A percentile compares a stretch with the other conserved stretches of the same genome.
These are phyloP conservation scores for Phanerotoma sp. DNA, from an alignment of 2,888 invertebrate species.

Conservation along the genomic window DNA sequence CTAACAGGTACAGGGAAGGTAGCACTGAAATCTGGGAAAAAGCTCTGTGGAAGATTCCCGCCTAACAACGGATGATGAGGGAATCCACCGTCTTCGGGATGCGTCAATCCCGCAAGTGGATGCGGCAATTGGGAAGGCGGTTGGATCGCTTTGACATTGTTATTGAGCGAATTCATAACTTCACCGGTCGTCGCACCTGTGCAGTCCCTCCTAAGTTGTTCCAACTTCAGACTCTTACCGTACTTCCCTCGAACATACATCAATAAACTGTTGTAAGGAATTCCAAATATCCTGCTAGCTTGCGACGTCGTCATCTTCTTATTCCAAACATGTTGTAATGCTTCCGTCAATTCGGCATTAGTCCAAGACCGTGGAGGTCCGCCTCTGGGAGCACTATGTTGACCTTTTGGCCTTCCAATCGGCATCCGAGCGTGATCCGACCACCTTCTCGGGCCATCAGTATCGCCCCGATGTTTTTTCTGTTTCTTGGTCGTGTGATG, in stretches of 20 bases:
- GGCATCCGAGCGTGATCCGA: conserved; percentile 54
- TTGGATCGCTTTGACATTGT: conserved; percentile 62
- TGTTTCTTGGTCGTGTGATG: conserved; percentile 45
- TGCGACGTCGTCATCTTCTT: conserved; percentile 94
- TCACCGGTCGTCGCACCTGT: conserved; percentile 77
- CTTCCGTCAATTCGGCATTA: conserved; percentile 87
- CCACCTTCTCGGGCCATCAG: conserved; percentile 47
- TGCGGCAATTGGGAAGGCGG: conserved; percentile 46
- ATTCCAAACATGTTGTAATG: conserved; percentile 92
- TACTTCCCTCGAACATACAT: conserved; percentile 94
- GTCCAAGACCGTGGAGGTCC: conserved; percentile 92
- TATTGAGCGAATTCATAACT: conserved; percentile 60
- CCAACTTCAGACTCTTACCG: conserved; percentile 87
- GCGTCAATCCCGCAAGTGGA: conserved; percentile 43
- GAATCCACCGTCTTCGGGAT: conserved; percentile 46
- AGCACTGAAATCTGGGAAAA: conserved; percentile 79
- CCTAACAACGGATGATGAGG: conserved; percentile 50
- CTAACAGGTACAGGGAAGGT: conserved; percentile 82
- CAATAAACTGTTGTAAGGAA: conserved; percentile 88
- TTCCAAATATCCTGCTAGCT: conserved; percentile 86
- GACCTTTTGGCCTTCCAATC: conserved; percentile 85
- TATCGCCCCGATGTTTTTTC: conserved; percentile 47
- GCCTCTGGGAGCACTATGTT: conserved; percentile 87
- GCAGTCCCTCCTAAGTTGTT: conserved; percentile 85
- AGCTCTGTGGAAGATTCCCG: conserved; percentile 67